These are phyloP conservation scores for Thereuonema tuberculata DNA, from an alignment of 1,140 invertebrate species.

Conservation along the genomic window DNA sequence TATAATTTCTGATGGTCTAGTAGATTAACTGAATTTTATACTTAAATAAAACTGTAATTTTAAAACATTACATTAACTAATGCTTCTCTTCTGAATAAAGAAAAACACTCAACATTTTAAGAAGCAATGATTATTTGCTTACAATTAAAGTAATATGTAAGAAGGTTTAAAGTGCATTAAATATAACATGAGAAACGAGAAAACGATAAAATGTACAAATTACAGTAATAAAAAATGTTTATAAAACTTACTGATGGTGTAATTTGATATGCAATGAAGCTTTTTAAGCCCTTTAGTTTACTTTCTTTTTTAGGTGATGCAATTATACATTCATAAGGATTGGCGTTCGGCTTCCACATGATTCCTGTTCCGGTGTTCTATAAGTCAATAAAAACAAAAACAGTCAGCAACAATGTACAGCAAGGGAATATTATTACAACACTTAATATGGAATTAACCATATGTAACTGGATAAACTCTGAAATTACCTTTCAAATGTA, in stretches of 20 bases:
- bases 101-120: too few relatives aligned
- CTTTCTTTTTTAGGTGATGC: constrained; percentile 92
- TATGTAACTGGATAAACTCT: too few relatives aligned
- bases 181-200: neutral
- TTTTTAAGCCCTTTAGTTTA: constrained; percentile 93
- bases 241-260: constrained; percentile 60
- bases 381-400: constrained; percentile 12
- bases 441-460: too few relatives aligned
- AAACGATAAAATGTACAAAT: neutral
- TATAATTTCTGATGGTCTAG: too few relatives aligned
- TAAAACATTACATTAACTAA: too few relatives aligned
- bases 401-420: neutral
- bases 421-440: constrained; percentile 39
- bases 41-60: too few relatives aligned
- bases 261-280: constrained; percentile 90
- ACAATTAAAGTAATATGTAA: too few relatives aligned
- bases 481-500: too few relatives aligned
- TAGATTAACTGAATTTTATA: too few relatives aligned
- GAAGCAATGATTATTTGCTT: too few relatives aligned
- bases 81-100: too few relatives aligned
- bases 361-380: constrained; percentile 47
- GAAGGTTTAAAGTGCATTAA: neutral
- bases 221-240: neutral
- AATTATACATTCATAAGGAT: constrained; percentile 66
- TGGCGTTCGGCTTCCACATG: constrained; percentile 52